Evolutionary conservation across 2,888 invertebrate species (phyloP).

Genomic region (Kuschelorhynchus macadamiae): DNA sequence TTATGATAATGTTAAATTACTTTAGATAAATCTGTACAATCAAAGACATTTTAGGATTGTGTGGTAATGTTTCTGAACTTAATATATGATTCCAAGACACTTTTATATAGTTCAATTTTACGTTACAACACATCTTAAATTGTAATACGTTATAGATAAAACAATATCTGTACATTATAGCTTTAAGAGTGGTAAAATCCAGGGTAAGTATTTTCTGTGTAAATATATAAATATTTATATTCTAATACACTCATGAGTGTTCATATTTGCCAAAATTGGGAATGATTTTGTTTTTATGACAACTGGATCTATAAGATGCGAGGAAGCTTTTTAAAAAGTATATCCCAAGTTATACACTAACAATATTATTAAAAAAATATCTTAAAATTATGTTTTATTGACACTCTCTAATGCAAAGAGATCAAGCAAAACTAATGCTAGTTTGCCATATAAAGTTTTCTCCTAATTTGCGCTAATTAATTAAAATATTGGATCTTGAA

Average conservation of each 20-base stretch:
- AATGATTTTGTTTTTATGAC: background rate
- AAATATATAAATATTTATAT: background rate
- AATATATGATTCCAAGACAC: background rate
- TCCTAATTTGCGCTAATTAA: too few relatives aligned
- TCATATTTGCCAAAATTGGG: background rate
- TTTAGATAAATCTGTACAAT: conserved; percentile 22
- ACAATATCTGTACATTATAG: background rate
- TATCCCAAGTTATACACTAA: too few relatives aligned
- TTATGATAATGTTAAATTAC: conserved; percentile 37
- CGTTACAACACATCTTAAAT: too few relatives aligned
- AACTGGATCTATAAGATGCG: conserved; percentile 18
- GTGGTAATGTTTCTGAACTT: background rate
- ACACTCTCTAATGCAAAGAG: too few relatives aligned
- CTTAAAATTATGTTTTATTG: too few relatives aligned
- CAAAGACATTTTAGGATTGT: conserved; percentile 1
- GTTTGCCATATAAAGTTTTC: too few relatives aligned
- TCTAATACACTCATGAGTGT: conserved; percentile 10
- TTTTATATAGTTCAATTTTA: too few relatives aligned
- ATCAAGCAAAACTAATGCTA: too few relatives aligned
- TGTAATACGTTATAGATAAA: conserved; percentile 8
- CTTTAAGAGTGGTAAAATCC: conserved; percentile 4
- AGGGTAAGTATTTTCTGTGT: conserved; percentile 14
- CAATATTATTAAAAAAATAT: too few relatives aligned
- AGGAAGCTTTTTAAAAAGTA: too few relatives aligned
- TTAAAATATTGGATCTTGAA: too few relatives aligned